phyloP scores from a whole-genome alignment of 2,113 vertebrate genomes.

The Sarotherodon lohbergeri region DNA sequence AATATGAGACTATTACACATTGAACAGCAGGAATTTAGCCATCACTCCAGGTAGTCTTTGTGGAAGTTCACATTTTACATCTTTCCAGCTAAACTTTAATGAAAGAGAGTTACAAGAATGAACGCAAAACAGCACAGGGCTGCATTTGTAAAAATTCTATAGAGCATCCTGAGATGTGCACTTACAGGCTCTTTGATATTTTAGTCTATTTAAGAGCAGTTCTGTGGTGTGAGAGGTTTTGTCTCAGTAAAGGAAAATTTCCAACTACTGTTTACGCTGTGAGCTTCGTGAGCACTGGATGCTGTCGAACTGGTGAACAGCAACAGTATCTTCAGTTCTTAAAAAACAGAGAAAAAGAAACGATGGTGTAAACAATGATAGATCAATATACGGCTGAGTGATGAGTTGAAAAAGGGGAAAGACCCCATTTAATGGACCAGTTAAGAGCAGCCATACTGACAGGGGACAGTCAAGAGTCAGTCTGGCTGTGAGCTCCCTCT shows the following conservation, averaged over 20 bases:
- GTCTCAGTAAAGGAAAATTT: background rate
- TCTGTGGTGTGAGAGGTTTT: background rate
- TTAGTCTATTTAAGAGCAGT: background rate
- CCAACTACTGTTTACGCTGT: background rate
- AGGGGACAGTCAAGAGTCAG: background rate
- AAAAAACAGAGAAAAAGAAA: background rate
- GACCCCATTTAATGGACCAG: background rate
- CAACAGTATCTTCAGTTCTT: background rate
- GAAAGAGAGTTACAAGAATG: background rate
- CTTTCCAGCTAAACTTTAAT: background rate
- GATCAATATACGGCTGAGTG: background rate
- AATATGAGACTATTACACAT: background rate
- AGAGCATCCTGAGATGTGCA: conserved; percentile 2
- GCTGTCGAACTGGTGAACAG: background rate
- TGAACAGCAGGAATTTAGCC: background rate
- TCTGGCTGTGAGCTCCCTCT: conserved; percentile 46
- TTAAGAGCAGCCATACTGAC: background rate
- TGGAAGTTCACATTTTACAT: background rate
- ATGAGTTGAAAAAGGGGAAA: background rate
- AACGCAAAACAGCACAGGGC: background rate
- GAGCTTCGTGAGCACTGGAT: background rate
- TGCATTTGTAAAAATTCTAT: background rate
- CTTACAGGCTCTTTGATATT: background rate
- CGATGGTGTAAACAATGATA: background rate
- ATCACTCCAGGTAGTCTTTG: background rate